Evolutionary conservation across 2,888 invertebrate species (phyloP).

Genomic region (Cyclophora albipunctata): DNA sequence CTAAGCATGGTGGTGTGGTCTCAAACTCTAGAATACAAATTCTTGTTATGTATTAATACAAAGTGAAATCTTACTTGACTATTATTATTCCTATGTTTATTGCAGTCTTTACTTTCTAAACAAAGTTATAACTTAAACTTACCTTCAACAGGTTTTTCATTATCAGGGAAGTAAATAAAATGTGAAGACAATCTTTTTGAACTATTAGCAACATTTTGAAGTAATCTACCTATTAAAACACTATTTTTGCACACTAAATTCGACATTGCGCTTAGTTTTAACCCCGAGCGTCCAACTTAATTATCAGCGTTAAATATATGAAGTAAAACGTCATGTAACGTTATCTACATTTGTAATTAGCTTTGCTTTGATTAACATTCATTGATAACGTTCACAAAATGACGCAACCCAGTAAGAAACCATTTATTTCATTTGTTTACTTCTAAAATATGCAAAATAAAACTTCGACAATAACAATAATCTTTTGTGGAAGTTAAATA

Average conservation of each 20-base stretch:
- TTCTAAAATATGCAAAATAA: neutral
- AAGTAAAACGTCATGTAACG: slow-evolving; percentile 37
- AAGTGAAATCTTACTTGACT: no score
- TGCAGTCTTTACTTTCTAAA: no score
- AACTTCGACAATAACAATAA: no score
- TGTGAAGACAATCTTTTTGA: slow-evolving; percentile 67
- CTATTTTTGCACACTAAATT: slow-evolving; percentile 40
- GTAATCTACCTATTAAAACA: slow-evolving; percentile 35
- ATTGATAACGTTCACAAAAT: slow-evolving; percentile 27
- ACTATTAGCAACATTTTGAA: slow-evolving; percentile 46
- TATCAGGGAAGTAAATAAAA: slow-evolving; percentile 78
- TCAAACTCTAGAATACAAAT: no score
- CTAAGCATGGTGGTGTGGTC: no score
- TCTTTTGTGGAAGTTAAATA: no score
- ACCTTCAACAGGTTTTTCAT: slow-evolving; percentile 65
- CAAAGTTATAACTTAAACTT: slow-evolving; percentile 21
- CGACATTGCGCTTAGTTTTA: slow-evolving; percentile 37
- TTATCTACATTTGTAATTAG: slow-evolving; percentile 69
- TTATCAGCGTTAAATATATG: slow-evolving; percentile 31
- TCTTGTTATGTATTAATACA: no score
- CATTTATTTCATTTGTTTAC: slow-evolving; percentile 15
- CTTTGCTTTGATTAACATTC: slow-evolving; percentile 41
- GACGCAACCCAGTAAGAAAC: slow-evolving; percentile 13
- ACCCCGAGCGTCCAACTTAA: slow-evolving; percentile 11
- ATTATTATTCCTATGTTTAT: no score